phyloP scores from a whole-genome alignment of 2,113 vertebrate genomes.

The Megaleporinus macrocephalus region DNA sequence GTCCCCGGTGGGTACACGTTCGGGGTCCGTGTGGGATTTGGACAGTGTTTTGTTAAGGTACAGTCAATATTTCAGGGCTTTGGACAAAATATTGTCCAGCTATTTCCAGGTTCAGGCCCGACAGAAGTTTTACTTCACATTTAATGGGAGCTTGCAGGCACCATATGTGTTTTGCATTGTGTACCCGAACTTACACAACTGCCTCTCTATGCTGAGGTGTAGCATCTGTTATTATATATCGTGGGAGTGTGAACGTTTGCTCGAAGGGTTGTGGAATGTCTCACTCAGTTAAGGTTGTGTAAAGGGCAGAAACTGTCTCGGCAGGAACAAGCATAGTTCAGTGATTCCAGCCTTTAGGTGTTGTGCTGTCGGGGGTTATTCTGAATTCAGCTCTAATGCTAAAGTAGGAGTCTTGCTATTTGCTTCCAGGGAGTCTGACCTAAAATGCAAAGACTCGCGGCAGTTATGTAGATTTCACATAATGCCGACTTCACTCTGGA shows the following conservation, averaged over 20 bases:
- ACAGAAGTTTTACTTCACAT: too few relatives aligned
- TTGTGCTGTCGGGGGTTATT: conserved; percentile 22
- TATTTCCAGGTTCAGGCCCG: too few relatives aligned
- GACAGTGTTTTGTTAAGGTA: too few relatives aligned
- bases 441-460: conserved; percentile 12
- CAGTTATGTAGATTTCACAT: background rate
- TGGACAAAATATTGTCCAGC: too few relatives aligned
- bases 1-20: too few relatives aligned
- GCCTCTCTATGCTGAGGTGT: background rate
- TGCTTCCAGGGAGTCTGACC: conserved; percentile 4
- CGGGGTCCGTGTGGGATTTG: too few relatives aligned
- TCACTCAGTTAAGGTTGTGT: background rate
- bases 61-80: too few relatives aligned
- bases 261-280: conserved; percentile 1
- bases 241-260: conserved; percentile 4
- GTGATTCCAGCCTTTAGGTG: conserved; percentile 26
- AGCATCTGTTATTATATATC: conserved; percentile 6
- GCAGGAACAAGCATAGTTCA: conserved; percentile 36
- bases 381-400: conserved; percentile 29
- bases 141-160: too few relatives aligned
- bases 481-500: background rate
- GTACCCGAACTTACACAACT: background rate
- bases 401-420: background rate
- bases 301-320: conserved; percentile 25
- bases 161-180: background rate